Percentiles rank a stretch among this genome's conserved stretches.
phyloP scores from a whole-genome alignment of 2,113 vertebrate species.

The Proterorhinus semilunaris region DNA sequence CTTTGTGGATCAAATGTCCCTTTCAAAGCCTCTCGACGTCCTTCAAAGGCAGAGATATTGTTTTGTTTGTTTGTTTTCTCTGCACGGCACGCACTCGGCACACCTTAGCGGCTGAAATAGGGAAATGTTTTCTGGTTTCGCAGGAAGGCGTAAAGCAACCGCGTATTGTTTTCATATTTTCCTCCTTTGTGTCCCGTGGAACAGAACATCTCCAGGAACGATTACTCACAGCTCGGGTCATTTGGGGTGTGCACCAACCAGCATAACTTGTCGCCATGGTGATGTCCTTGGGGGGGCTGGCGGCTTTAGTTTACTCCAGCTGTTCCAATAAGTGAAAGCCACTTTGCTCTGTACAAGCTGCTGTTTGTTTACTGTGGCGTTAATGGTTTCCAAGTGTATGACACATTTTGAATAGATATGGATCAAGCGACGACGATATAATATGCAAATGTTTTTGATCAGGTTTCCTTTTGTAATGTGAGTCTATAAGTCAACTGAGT shows the following conservation, averaged over 20 bases:
- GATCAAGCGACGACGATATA: too few species aligned
- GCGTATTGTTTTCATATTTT: constrained; percentile 46
- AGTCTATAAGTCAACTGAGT: too few species aligned
- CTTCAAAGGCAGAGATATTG: constrained; percentile 15
- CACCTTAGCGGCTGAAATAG: neutral
- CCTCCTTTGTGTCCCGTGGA: constrained; percentile 15
- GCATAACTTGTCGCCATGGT: constrained; percentile 15
- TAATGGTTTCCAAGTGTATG: neutral
- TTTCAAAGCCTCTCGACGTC: constrained; percentile 22
- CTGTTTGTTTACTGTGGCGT: constrained; percentile 1
- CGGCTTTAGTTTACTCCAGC: neutral
- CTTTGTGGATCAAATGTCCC: constrained; percentile 19
- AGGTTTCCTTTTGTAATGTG: neutral
- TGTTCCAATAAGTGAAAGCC: neutral
- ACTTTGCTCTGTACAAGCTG: neutral
- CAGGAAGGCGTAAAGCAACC: constrained; percentile 42
- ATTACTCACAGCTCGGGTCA: constrained; percentile 33
- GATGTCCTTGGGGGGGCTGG: neutral
- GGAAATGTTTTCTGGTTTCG: constrained; percentile 26
- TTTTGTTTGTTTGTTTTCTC: constrained; percentile 28
- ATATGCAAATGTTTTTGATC: too few species aligned
- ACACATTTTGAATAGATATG: too few species aligned
- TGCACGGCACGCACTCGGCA: neutral
- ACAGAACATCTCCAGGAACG: constrained; percentile 7
- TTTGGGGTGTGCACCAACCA: neutral